These are phyloP conservation scores for Trypoxylon attenuatum DNA, from an alignment of 2,888 invertebrate genomes.

Conservation along the genomic window DNA sequence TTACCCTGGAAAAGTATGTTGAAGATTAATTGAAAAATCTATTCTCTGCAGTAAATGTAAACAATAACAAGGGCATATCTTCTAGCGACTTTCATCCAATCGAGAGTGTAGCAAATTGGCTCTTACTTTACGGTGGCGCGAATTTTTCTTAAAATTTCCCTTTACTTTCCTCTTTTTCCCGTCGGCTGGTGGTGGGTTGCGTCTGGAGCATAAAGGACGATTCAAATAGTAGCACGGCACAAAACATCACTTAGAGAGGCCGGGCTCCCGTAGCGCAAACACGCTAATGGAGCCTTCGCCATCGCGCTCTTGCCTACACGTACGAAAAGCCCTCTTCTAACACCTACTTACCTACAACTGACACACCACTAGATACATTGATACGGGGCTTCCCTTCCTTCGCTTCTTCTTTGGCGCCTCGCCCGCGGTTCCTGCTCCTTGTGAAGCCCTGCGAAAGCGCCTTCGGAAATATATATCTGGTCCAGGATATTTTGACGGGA, in stretches of 20 bases:
- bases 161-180: slow-evolving; percentile 4
- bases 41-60: slow-evolving; percentile 6
- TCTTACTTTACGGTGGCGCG: slow-evolving; percentile 12
- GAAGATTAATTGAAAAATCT: no score
- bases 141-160: slow-evolving; percentile 34
- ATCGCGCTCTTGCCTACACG: slow-evolving; percentile 35
- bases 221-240: slow-evolving; percentile 64
- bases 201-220: slow-evolving; percentile 56
- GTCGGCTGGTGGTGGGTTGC: slow-evolving; percentile 15
- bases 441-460: slow-evolving; percentile 27
- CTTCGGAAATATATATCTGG: slow-evolving; percentile 40
- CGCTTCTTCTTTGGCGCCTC: slow-evolving; percentile 8
- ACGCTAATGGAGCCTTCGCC: slow-evolving; percentile 70
- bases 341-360: slow-evolving; percentile 42
- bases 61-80: slow-evolving; percentile 32
- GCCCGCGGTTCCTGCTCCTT: background rate
- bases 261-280: slow-evolving; percentile 66
- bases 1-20: no score
- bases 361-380: slow-evolving; percentile 36
- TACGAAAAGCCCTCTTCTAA: slow-evolving; percentile 53
- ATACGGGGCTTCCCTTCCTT: slow-evolving; percentile 29
- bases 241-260: slow-evolving; percentile 71
- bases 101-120: no score
- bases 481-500: slow-evolving; percentile 41
- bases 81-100: no score